Conservation (phyloP, 1,140 invertebrate species). For the Penaeus chinensis region DNA sequence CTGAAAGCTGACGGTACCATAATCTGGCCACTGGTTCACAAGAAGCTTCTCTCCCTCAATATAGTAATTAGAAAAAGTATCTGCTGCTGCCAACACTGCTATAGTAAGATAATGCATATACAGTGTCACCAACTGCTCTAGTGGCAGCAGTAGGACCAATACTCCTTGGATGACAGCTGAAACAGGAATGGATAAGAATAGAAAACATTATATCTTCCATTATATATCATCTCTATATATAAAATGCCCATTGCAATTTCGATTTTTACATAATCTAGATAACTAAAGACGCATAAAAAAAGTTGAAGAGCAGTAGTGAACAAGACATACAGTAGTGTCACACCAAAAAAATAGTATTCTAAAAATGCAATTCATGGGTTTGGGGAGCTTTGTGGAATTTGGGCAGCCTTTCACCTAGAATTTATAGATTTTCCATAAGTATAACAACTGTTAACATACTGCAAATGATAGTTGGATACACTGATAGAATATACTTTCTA, state of each 20-base stretch:
- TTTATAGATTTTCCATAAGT: too few species aligned
- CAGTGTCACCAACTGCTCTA: slow-evolving; percentile 70
- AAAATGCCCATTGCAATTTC: too few species aligned
- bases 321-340: too few species aligned
- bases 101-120: slow-evolving; percentile 72
- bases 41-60: slow-evolving; percentile 67
- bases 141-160: slow-evolving; percentile 71
- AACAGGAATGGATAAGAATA: slow-evolving; percentile 63
- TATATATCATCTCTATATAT: background rate
- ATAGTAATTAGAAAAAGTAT: slow-evolving; percentile 70
- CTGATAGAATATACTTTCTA: too few species aligned
- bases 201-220: background rate
- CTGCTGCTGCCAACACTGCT: slow-evolving; percentile 68
- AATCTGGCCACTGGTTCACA: slow-evolving; percentile 61
- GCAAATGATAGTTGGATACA: too few species aligned
- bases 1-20: slow-evolving; percentile 63
- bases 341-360: too few species aligned
- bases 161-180: slow-evolving; percentile 71
- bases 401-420: too few species aligned
- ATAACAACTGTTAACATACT: too few species aligned
- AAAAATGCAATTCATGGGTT: too few species aligned
- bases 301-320: too few species aligned
- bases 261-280: background rate
- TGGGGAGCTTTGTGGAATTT: too few species aligned
- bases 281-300: background rate